These are phyloP conservation scores for Oenanthe oenanthe DNA, from an alignment of 2,113 vertebrate species.

Conservation along the genomic window DNA sequence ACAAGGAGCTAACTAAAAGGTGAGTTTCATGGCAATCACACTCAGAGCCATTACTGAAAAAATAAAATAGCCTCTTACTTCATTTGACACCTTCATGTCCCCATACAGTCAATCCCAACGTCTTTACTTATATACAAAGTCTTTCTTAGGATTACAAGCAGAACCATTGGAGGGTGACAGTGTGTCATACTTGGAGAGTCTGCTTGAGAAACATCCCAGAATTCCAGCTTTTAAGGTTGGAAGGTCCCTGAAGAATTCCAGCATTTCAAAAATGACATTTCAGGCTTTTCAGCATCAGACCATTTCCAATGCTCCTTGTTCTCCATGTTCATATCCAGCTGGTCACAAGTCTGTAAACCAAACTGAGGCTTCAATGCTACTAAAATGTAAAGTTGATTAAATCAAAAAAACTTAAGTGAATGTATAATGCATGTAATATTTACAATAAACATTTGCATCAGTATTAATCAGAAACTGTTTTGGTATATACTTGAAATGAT, in stretches of 20 bases:
- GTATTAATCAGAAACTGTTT: constrained; percentile 67
- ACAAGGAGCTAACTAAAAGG: constrained; percentile 65
- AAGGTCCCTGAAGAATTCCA: constrained; percentile 42
- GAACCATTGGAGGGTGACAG: constrained; percentile 36
- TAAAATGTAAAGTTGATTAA: background rate
- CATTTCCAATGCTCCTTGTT: background rate
- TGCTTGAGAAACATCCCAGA: constrained; percentile 26
- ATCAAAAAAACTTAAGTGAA: constrained; percentile 13
- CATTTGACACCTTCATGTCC: constrained; percentile 26
- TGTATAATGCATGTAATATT: constrained; percentile 2
- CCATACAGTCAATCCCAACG: background rate
- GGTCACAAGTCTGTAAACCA: constrained; percentile 13
- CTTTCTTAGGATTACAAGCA: constrained; percentile 8
- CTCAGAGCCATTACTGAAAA: constrained; percentile 56
- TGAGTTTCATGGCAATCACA: constrained; percentile 59
- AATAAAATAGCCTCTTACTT: constrained; percentile 43
- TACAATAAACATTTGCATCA: constrained; percentile 67
- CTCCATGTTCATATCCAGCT: background rate
- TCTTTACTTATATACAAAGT: constrained; percentile 57
- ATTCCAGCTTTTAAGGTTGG: constrained; percentile 46
- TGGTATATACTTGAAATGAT: constrained; percentile 77
- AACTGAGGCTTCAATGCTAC: constrained; percentile 51
- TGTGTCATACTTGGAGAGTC: background rate
- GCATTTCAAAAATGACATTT: background rate
- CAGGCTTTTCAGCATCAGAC: background rate